Percentiles rank a stretch among this genome's conserved stretches.
Conservation (phyloP, 2,113 vertebrate genomes). For the Galeopterus variegatus region DNA sequence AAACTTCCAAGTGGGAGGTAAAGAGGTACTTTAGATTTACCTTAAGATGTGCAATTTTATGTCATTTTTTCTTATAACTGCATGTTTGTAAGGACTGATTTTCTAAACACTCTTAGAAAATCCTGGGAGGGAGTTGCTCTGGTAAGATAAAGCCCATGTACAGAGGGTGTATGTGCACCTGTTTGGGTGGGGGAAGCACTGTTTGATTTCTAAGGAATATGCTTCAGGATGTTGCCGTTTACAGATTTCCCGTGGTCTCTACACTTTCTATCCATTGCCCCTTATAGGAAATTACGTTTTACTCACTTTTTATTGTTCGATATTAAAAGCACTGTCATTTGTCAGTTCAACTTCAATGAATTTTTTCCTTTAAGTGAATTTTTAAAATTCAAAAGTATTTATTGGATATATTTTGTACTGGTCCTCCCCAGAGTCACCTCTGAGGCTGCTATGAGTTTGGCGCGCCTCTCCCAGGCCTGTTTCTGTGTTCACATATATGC, state of each 20-base stretch:
- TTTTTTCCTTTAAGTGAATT: not conserved
- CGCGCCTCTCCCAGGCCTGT: not conserved
- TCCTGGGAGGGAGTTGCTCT: not conserved
- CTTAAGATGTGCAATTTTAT: constrained; percentile 49
- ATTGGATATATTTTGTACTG: not conserved
- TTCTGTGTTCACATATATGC: not conserved
- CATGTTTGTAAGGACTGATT: not conserved
- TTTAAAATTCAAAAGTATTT: not conserved
- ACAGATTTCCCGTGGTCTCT: not conserved
- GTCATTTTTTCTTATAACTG: not conserved
- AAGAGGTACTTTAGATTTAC: constrained; percentile 45
- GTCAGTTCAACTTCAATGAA: not conserved
- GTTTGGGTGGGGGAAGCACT: not conserved
- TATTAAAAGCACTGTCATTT: constrained; percentile 12
- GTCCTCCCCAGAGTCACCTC: not conserved
- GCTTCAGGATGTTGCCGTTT: not conserved
- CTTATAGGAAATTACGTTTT: constrained; percentile 3
- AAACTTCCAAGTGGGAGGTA: constrained; percentile 9
- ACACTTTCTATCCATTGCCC: not conserved
- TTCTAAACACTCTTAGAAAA: constrained; percentile 5
- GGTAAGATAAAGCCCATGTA: not conserved
- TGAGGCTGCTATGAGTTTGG: not conserved
- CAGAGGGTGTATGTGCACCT: not conserved
- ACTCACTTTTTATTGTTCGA: not conserved
- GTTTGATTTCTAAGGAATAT: not conserved